Conservation (phyloP, 2,113 vertebrate genomes). For the Entelurus aequoreus region DNA sequence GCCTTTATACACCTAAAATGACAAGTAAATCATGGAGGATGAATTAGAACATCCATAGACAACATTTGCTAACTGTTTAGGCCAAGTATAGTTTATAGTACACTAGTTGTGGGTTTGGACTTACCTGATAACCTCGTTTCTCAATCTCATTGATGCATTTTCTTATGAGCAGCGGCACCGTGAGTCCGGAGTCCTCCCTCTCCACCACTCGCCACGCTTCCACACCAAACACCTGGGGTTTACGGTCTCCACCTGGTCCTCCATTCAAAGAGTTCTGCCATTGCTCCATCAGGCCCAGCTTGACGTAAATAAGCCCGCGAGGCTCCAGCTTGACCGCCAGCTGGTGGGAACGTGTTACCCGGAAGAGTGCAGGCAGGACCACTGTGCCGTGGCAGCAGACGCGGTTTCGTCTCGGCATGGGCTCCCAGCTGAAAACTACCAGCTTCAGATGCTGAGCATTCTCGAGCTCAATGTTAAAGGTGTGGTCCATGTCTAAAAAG, state of each 20-base stretch:
- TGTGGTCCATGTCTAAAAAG: constrained; percentile 97
- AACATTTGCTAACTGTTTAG: not conserved
- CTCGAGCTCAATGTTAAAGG: constrained; percentile 97
- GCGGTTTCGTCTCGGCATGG: constrained; percentile 81
- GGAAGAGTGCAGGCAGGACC: constrained; percentile 86
- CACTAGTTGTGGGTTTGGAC: constrained; percentile 10
- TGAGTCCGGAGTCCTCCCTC: constrained; percentile 81
- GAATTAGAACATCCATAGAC: too few relatives aligned
- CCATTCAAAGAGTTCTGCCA: constrained; percentile 90
- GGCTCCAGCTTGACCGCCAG: constrained; percentile 94
- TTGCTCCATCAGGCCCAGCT: constrained; percentile 91
- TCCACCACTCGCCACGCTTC: constrained; percentile 89
- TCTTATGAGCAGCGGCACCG: constrained; percentile 88
- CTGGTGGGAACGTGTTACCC: constrained; percentile 85
- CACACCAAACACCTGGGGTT: constrained; percentile 86
- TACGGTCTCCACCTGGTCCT: constrained; percentile 64
- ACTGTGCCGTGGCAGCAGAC: constrained; percentile 95
- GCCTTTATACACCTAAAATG: too few relatives aligned
- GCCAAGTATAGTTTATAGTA: not conserved
- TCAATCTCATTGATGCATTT: constrained; percentile 96
- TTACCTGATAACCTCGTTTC: constrained; percentile 96
- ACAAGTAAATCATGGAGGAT: too few relatives aligned
- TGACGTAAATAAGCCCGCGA: constrained; percentile 92
- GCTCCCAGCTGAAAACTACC: constrained; percentile 96
- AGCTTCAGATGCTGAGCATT: constrained; percentile 96